A percentile compares a stretch with the other conserved stretches of the same genome.
phyloP scores from a whole-genome alignment of 2,797 vertebrate genomes.

The Acipenser transmontanus region DNA sequence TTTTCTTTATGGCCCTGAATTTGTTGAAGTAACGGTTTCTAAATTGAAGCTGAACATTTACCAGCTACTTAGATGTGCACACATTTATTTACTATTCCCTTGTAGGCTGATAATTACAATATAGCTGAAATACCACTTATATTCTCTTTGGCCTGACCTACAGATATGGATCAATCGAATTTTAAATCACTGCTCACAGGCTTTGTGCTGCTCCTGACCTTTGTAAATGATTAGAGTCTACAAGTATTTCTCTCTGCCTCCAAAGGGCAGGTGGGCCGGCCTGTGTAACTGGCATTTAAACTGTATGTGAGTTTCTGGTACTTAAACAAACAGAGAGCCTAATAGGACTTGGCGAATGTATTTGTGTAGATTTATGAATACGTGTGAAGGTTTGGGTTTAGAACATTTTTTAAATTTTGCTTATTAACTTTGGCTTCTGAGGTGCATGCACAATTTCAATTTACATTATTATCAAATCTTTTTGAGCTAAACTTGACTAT shows the following conservation, averaged over 20 bases:
- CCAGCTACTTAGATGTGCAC: constrained; percentile 52
- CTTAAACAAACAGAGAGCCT: constrained; percentile 55
- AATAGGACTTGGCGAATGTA: constrained; percentile 67
- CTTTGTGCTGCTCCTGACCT: constrained; percentile 81
- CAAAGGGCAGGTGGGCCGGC: constrained; percentile 70
- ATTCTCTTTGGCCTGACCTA: constrained; percentile 67
- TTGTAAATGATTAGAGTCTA: constrained; percentile 87
- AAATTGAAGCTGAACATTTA: constrained; percentile 33
- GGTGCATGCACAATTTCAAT: no score
- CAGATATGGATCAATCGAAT: constrained; percentile 78
- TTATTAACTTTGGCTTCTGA: no score
- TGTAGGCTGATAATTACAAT: constrained; percentile 71
- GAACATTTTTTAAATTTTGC: no score
- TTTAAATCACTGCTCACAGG: constrained; percentile 73
- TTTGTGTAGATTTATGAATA: constrained; percentile 16
- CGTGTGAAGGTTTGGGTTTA: not conserved
- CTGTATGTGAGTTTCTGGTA: constrained; percentile 65
- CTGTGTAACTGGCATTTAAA: constrained; percentile 79
- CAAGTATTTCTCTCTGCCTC: constrained; percentile 65
- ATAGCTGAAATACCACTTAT: constrained; percentile 63
- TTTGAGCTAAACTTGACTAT: no score
- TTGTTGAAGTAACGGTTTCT: constrained; percentile 10
- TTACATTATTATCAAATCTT: no score
- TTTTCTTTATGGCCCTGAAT: constrained; percentile 9
- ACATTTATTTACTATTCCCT: constrained; percentile 71